Base-by-base conservation (phyloP, 37 sponge, comb jelly and placozoan species). In the Chondrosia reniformis region DNA sequence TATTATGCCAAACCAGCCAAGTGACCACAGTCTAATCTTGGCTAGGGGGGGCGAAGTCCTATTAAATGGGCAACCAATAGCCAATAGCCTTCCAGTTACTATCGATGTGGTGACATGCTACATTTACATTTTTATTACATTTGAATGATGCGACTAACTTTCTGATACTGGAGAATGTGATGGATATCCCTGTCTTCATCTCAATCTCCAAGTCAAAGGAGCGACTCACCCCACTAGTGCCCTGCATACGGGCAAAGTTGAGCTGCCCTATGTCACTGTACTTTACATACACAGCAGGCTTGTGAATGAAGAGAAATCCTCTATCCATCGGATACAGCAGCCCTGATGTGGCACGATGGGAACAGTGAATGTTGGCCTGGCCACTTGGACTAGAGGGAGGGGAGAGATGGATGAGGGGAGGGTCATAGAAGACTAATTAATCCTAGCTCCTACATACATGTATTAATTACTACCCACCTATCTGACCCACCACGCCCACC, bases 271-370 rank as follows among this genome's bases (percentile, higher is more conserved):
- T 79, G 38, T 89, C 96, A 3, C 95, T 96, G 81, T 87, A 95
- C 38, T 91, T 88, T n/a, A 98, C 79, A 61, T 87, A 89, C 25
- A 98, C 85, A 12, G 96, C 81, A 15, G 99, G 99, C 65, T 95
- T 98, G 84, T 95, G 92, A 7, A 98, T 93, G 65, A 90, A 98
- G 54, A 98, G 93, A 82, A 98, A 93, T 7, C 96, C 94, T 46
- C 88, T 91, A 58, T 95, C 96, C 57, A 98, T 75, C 0, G 99
- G 99, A 52, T 95, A 98, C 52, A 98, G 85, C 28, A 88, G 85
- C 0, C 99, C 99, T 15, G 91, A 81, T 57, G 85, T 88, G 33
- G 96, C 88, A 37, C 83, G 84, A 77, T 87, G 87, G 19, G 93
- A 90, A 66, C 99, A 98, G 37, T 78, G 30, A 15, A 97, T 81